Evolutionary conservation across 53 echinoderm and acorn worm species (phyloP), one percentile per base, ranked within the genome.

Genomic region (Temnopleurus reevesii): DNA sequence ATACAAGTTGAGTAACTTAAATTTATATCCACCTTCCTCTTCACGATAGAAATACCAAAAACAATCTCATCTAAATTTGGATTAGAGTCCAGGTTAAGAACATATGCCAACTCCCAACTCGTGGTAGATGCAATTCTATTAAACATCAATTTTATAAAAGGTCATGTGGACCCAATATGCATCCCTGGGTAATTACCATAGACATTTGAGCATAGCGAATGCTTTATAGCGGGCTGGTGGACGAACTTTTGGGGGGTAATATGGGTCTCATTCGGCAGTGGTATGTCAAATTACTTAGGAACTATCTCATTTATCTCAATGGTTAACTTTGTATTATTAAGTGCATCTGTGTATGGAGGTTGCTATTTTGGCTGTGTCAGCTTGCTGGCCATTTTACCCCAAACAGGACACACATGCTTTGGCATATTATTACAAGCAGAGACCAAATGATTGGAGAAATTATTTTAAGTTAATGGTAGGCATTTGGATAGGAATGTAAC

Each of bases 61-160:
- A 63, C 5, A 63, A 63, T 33, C 63, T 34, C 0, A 18, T 6
- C 1, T 15, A 63, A 63, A 13, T 12, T 63, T 34, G 5, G 13
- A 63, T 63, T 33, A 63, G 63, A 31, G 63, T 15, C 5, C 2
- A 17, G 33, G 63, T 4, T 17, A 31, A 63, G 18, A 2, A 3
- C 63, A 12, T 63, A 30, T 71, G 43, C 23, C 71, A 21, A 5
- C 30, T 21, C 41, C 71, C 7, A 71, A 41, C 17, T 21, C 19
- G 41, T 71, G 38, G 17, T 17, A 71, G 41, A 71, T 71, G 41
- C 9, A 71, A n/a, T 71, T 71, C 71, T 71, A 36, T 71, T 71
- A 71, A 43, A 71, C 4, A 41, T 71, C 41, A 19, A 71, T 71
- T 71, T 71, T 21, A 71, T 10, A 41, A 71, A 71, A 71, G 71